phyloP scores from a whole-genome alignment of 2,797 vertebrate genomes.

The Tauraco hartlaubi region DNA sequence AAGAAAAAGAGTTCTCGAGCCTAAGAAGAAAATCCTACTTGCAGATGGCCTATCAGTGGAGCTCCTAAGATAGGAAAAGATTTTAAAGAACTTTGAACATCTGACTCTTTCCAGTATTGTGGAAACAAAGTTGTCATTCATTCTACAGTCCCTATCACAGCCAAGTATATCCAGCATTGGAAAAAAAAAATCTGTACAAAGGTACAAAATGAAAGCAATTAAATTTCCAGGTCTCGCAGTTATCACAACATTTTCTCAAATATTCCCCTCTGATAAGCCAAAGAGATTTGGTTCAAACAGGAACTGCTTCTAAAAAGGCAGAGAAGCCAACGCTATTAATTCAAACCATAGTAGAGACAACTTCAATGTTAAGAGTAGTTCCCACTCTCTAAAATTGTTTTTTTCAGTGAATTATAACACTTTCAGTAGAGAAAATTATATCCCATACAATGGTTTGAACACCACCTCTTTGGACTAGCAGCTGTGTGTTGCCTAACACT shows the following conservation, averaged over 20 bases:
- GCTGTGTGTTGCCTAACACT: background rate
- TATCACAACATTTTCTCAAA: conserved; percentile 49
- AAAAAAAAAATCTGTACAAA: conserved; percentile 23
- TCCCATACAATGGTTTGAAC: background rate
- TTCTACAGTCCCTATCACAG: background rate
- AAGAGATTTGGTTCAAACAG: background rate
- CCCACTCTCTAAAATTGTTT: background rate
- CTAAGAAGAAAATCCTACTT: background rate
- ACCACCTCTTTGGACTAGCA: background rate
- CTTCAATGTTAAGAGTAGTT: background rate
- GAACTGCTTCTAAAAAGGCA: background rate
- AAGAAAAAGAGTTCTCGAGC: background rate
- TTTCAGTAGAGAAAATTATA: background rate
- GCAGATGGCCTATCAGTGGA: background rate
- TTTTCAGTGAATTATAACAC: background rate
- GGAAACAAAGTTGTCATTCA: conserved; percentile 50
- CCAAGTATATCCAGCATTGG: conserved; percentile 8
- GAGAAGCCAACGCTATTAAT: background rate
- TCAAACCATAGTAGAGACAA: background rate
- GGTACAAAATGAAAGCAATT: conserved; percentile 36
- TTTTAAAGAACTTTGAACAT: conserved; percentile 33
- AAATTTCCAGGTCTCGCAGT: conserved; percentile 10
- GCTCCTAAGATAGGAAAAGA: background rate
- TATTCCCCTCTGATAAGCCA: background rate
- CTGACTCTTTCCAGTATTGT: conserved; percentile 16